Evolutionary conservation across 2,888 invertebrate genomes (phyloP), one percentile per base, ranked within the genome.

Genomic region (Pristionchus exspectatus): DNA sequence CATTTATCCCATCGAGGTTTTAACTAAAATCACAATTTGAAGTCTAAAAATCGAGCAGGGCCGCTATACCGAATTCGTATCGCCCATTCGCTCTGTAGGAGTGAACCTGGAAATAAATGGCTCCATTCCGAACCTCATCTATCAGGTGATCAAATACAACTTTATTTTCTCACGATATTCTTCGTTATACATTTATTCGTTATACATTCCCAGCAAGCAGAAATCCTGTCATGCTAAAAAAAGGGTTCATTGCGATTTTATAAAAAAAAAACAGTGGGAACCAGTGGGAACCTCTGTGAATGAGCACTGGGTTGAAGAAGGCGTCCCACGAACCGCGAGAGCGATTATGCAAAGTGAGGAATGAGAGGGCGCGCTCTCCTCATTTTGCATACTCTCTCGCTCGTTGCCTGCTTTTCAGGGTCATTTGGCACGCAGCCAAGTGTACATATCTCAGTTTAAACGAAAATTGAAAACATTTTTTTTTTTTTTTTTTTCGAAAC

Each of bases 1-100:
- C 21, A 38, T 74, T 7, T 74, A 74, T 38, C 74, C 74, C 1
- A 21, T 74, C 24, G 74, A 74, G 74, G 74, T 74, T 72, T 72
- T 72, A 72, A 5, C 66, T 9, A 50, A 50, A 50, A 50, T 50
- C 9, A 50, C 27, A 66, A 27, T 16, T 14, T 33, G 38, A 38
- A 38, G 38, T 72, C 27, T 10, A 77, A 72, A 5, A 10, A 54
- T 50, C 16, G 5, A 2, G 7, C 18, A 74, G 30, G 69, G 27
- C 27, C 5, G 1, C 38, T 38, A 74, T 18, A 21, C 18, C 38
- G 38, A 30, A 21, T 38, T 33, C 38, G 38, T 38, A 18, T 74
- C 74, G 2, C 74, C 74, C 18, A 38, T 74, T 33, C 38, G 74
- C 3, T 21, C 33, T 10, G 38, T 38, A 3, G 74, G 74, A 74